These are phyloP conservation scores for Mungos mungo DNA, from an alignment of 2,113 vertebrate species.

Conservation along the genomic window DNA sequence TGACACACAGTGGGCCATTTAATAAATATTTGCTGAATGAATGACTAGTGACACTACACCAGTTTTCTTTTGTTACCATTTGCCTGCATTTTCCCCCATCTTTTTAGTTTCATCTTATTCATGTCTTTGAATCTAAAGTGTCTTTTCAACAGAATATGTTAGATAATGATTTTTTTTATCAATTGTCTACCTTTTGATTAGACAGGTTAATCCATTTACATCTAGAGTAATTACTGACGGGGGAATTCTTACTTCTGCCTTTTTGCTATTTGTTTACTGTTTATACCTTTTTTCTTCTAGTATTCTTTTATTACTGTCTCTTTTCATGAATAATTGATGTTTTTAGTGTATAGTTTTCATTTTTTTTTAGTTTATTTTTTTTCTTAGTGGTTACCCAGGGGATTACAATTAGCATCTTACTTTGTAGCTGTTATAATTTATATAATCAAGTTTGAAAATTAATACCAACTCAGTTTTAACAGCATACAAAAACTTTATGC, in stretches of 20 bases:
- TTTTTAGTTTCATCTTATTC: not conserved
- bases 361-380: not conserved
- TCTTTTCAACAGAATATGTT: not conserved
- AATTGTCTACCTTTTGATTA: not conserved
- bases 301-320: not conserved
- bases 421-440: not conserved
- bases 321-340: not conserved
- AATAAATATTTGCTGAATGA: not conserved
- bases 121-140: not conserved
- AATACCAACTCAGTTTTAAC: not conserved
- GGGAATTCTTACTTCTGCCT: not conserved
- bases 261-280: not conserved
- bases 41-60: not conserved
- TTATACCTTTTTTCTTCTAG: not conserved
- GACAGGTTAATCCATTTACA: not conserved
- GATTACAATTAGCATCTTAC: not conserved
- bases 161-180: not conserved
- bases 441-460: not conserved
- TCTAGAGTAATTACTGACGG: not conserved
- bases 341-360: not conserved
- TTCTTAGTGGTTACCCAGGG: not conserved
- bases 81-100: not conserved
- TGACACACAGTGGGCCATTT: not conserved
- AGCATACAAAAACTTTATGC: not conserved
- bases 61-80: not conserved